Evolutionary conservation across 2,797 vertebrate species (phyloP).

Genomic region (Hippoglossus hippoglossus): DNA sequence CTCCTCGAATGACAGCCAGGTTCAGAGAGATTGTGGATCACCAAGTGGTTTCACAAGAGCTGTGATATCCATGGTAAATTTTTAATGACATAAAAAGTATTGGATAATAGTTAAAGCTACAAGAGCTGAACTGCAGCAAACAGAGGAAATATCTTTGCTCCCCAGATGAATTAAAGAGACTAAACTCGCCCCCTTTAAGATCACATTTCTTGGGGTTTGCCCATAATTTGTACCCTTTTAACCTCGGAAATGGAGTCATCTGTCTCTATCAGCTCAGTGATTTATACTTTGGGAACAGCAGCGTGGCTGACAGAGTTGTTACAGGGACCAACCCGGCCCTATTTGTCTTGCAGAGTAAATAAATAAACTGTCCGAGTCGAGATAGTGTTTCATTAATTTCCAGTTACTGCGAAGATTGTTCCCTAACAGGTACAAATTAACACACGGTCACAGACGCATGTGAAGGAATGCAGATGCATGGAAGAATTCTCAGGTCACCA

Average conservation of each 20-base stretch:
- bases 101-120: constrained; percentile 28
- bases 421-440: constrained; percentile 54
- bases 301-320: constrained; percentile 54
- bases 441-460: constrained; percentile 30
- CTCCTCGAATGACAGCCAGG: constrained; percentile 30
- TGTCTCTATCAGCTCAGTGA: constrained; percentile 62
- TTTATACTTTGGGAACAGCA: constrained; percentile 59
- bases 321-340: constrained; percentile 45
- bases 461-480: constrained; percentile 31
- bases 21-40: constrained; percentile 22
- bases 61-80: constrained; percentile 40
- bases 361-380: constrained; percentile 66
- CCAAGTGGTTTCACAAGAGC: constrained; percentile 28
- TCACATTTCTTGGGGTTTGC: constrained; percentile 55
- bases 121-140: constrained; percentile 7
- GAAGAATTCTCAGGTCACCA: constrained; percentile 43
- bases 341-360: constrained; percentile 74
- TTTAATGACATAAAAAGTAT: constrained; percentile 41
- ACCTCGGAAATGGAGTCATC: constrained; percentile 69
- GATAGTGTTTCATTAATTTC: constrained; percentile 58
- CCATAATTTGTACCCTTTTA: constrained; percentile 68
- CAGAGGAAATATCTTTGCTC: constrained; percentile 25
- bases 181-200: constrained; percentile 31
- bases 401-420: constrained; percentile 47
- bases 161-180: constrained; percentile 15